Percentiles rank a stretch among this genome's conserved stretches.
phyloP scores from a whole-genome alignment of 2,113 vertebrate genomes.

The Pseudolaguvia tuberculata region DNA sequence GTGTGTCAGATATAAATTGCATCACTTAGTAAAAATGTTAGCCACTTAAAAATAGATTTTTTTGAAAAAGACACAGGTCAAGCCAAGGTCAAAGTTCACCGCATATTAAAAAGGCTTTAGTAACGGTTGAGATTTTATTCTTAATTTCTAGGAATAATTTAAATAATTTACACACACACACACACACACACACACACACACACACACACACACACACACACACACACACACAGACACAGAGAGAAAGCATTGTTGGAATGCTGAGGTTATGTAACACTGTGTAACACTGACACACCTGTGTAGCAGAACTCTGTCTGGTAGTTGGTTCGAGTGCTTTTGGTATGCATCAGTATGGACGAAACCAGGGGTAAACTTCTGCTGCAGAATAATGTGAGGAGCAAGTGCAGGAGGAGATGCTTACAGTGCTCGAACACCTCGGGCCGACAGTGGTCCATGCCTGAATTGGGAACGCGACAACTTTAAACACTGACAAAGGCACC shows the following conservation, averaged over 20 bases:
- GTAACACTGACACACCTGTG: slow-evolving; percentile 69
- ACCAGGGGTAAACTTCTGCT: slow-evolving; percentile 89
- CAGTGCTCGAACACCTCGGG: slow-evolving; percentile 97
- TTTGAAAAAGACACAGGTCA: neutral
- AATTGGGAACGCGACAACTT: neutral
- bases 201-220: too few species aligned
- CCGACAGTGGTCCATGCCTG: slow-evolving; percentile 95
- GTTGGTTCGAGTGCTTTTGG: slow-evolving; percentile 84
- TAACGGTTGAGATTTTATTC: neutral
- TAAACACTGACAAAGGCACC: neutral
- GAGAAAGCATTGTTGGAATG: too few species aligned
- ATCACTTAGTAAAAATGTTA: slow-evolving; percentile 8
- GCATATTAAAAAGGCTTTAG: neutral
- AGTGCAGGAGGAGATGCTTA: slow-evolving; percentile 89
- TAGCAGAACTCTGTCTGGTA: slow-evolving; percentile 86
- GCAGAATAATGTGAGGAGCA: slow-evolving; percentile 89
- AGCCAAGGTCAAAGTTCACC: neutral
- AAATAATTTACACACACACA: too few species aligned
- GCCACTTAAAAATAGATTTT: neutral
- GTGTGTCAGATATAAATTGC: slow-evolving; percentile 12
- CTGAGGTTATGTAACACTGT: neutral
- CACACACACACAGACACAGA: too few species aligned
- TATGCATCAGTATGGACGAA: slow-evolving; percentile 88
- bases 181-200: too few species aligned
- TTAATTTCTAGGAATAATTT: neutral